These are phyloP conservation scores for Argyrosomus japonicus DNA, from an alignment of 2,113 vertebrate genomes.

Conservation along the genomic window DNA sequence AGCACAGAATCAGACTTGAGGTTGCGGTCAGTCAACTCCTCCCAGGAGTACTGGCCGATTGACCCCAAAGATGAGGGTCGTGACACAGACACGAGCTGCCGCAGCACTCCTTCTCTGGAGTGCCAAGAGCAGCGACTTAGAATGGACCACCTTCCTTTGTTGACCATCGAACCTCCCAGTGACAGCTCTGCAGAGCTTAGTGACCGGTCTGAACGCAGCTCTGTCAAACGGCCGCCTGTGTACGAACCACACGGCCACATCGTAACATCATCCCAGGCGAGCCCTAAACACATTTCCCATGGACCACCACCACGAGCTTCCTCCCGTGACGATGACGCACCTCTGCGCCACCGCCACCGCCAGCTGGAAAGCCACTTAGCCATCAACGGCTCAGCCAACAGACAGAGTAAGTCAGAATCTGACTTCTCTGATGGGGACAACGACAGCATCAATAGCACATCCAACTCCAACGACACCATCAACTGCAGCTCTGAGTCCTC, in stretches of 20 bases:
- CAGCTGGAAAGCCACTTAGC: conserved; percentile 93
- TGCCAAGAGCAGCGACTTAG: conserved; percentile 90
- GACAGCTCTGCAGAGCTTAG: conserved; percentile 95
- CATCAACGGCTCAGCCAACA: conserved; percentile 93
- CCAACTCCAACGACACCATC: conserved; percentile 98
- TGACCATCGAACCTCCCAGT: conserved; percentile 95
- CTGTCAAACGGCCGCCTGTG: conserved; percentile 87
- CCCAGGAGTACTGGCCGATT: conserved; percentile 94
- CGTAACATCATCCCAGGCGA: conserved; percentile 88
- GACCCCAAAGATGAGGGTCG: conserved; percentile 90
- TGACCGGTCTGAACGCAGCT: conserved; percentile 90
- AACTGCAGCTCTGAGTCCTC: conserved; percentile 98
- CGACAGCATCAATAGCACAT: conserved; percentile 98
- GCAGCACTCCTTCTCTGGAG: conserved; percentile 93
- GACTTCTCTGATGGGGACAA: conserved; percentile 99
- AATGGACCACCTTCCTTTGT: conserved; percentile 91
- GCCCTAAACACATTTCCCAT: conserved; percentile 91
- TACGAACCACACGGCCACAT: conserved; percentile 87
- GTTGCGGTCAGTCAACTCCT: conserved; percentile 86
- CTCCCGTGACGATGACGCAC: conserved; percentile 88
- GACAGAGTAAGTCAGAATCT: conserved; percentile 96
- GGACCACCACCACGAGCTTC: conserved; percentile 86
- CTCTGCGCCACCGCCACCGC: conserved; percentile 87
- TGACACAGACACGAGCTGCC: conserved; percentile 93
- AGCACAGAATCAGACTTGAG: conserved; percentile 90